Evolutionary conservation across 1,140 invertebrate genomes (phyloP), one percentile per base, ranked within the genome.

Genomic region (Apis dorsata): DNA sequence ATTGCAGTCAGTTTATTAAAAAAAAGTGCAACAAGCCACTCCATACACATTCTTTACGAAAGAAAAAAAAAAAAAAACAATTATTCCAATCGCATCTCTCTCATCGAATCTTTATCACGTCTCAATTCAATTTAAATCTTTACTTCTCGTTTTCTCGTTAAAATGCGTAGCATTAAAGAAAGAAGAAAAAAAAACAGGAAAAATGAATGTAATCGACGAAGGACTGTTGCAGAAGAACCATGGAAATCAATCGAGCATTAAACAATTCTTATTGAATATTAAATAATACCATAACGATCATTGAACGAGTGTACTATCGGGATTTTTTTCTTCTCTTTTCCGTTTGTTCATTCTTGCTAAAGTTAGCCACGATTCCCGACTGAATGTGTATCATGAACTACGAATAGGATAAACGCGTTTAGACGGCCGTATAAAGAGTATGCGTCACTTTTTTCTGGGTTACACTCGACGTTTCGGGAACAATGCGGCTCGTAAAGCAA

Each of bases 391-490:
- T 63, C 62, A 62, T 1, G 24, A 55, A n/a, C 44, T 17, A 4
- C 15, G 19, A 49, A 77, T 57, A 62, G 73, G 77, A 77, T 44
- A 55, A n/a, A 51, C 80, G 49, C 80, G 80, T 77, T 77, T 49
- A 69, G 34, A 21, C 13, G 57, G 0, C 17, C 79, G 62, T 44
- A 81, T 75, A 75, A 81, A 81, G 71, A 2, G 60, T 57, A 81
- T 68, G 79, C 70, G 79, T 81, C 74, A 69, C 15, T 77, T 82
- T 77, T 44, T 82, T 82, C 65, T 82, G 21, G 55, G 65, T 82
- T 82, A 77, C 24, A 3, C 65, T 5, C 60, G 80, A 77, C 57
- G 44, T 77, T 55, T 77, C 65, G 57, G 65, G 57, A 11, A 77
- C 80, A 62, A 70, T 62, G 57, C 80, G 19, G 49, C 57, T 70